phyloP scores from a whole-genome alignment of 1,140 invertebrate genomes.

The Pogonomyrmex barbatus region DNA sequence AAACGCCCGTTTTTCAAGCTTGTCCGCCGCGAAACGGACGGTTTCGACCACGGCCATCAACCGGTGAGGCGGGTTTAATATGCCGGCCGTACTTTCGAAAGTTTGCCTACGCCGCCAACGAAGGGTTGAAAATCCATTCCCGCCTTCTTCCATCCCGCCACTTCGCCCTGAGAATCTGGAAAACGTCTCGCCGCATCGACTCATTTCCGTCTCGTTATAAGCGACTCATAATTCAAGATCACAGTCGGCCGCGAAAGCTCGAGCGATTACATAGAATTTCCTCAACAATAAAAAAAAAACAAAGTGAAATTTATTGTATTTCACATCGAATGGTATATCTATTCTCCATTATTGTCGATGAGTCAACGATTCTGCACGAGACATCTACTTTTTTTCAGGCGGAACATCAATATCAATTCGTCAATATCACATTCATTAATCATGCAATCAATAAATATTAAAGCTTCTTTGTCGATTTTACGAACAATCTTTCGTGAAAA shows the following conservation, averaged over 20 bases:
- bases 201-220: conserved; percentile 57
- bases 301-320: background rate
- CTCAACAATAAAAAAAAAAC: background rate
- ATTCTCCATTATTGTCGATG: background rate
- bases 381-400: background rate
- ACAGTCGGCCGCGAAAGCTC: conserved; percentile 59
- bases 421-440: background rate
- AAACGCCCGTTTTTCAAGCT: conserved; percentile 51
- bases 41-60: conserved; percentile 42
- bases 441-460: background rate
- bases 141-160: background rate
- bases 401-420: background rate
- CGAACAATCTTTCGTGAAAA: background rate
- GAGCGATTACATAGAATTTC: background rate
- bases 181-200: background rate
- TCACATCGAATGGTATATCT: background rate
- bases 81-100: conserved; percentile 23
- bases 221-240: conserved; percentile 72
- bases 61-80: conserved; percentile 35
- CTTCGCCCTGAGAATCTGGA: background rate
- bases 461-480: background rate
- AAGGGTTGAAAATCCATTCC: conserved; percentile 48
- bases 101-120: conserved; percentile 33
- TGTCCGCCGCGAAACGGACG: conserved; percentile 1
- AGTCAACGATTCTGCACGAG: background rate